Evolutionary conservation across 2,113 vertebrate genomes (phyloP).

Genomic region (Planiliza haematocheilus): DNA sequence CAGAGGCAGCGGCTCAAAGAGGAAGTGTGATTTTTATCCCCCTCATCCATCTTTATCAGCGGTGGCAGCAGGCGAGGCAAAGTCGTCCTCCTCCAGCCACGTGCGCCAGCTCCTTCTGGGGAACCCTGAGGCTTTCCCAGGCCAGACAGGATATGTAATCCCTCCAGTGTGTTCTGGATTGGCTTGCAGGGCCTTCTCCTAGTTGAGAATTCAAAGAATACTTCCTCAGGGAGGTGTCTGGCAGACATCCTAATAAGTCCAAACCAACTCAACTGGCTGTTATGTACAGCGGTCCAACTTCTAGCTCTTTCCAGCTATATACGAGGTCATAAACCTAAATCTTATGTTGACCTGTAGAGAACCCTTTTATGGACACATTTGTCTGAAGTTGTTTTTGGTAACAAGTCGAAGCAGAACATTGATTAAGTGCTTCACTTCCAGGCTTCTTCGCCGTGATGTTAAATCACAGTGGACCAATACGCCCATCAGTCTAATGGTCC

Average conservation of each 20-base stretch:
- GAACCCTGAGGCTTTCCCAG: slow-evolving; percentile 38
- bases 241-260: slow-evolving; percentile 40
- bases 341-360: neutral
- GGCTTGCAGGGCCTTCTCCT: slow-evolving; percentile 40
- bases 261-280: neutral
- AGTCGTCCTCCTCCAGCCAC: slow-evolving; percentile 17
- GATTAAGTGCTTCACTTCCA: neutral
- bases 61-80: slow-evolving; percentile 49
- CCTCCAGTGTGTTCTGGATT: slow-evolving; percentile 32
- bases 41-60: slow-evolving; percentile 47
- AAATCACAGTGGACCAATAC: neutral
- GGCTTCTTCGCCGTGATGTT: neutral
- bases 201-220: slow-evolving; percentile 52
- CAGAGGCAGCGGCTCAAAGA: slow-evolving; percentile 37
- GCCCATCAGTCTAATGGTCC: neutral
- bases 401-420: neutral
- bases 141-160: slow-evolving; percentile 57
- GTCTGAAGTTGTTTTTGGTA: neutral
- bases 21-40: slow-evolving; percentile 39
- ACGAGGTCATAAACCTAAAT: neutral
- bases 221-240: slow-evolving; percentile 30
- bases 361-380: neutral
- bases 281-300: neutral
- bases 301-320: neutral
- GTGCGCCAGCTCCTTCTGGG: slow-evolving; percentile 36